These are phyloP conservation scores for Nycticebus coucang DNA, from an alignment of 2,113 vertebrate genomes.

Conservation along the genomic window DNA sequence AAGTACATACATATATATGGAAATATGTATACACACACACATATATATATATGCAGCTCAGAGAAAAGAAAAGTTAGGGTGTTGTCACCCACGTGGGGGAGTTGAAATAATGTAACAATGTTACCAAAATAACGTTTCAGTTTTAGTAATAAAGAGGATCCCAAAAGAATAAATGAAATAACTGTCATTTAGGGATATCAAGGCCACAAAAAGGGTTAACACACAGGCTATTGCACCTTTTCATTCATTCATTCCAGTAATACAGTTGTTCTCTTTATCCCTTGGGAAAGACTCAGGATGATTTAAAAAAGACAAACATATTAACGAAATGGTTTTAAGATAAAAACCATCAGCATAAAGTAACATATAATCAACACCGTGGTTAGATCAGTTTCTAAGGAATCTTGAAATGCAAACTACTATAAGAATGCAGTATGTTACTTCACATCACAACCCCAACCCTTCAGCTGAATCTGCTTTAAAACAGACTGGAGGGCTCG, in stretches of 20 bases:
- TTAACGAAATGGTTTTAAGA: not conserved
- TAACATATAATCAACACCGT: not conserved
- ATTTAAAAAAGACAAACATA: not conserved
- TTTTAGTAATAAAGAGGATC: not conserved
- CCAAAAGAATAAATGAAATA: not conserved
- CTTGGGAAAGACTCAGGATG: not conserved
- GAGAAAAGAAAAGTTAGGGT: not conserved
- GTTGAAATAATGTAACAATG: not conserved
- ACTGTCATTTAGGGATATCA: not conserved
- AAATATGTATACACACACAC: too few species aligned
- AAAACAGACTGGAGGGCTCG: too few species aligned
- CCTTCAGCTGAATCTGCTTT: not conserved
- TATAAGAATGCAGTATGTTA: not conserved
- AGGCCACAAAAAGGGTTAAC: not conserved
- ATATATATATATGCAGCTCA: not conserved
- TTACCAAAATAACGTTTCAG: not conserved
- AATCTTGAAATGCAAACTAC: not conserved
- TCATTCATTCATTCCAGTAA: not conserved
- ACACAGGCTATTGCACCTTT: not conserved
- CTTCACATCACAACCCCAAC: not conserved
- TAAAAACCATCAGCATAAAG: not conserved
- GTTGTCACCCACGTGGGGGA: not conserved
- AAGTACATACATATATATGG: too few species aligned
- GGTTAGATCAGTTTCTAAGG: not conserved
- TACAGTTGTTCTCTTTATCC: not conserved